Conservation (phyloP, 2,797 vertebrate species). For the Euthynnus affinis region DNA sequence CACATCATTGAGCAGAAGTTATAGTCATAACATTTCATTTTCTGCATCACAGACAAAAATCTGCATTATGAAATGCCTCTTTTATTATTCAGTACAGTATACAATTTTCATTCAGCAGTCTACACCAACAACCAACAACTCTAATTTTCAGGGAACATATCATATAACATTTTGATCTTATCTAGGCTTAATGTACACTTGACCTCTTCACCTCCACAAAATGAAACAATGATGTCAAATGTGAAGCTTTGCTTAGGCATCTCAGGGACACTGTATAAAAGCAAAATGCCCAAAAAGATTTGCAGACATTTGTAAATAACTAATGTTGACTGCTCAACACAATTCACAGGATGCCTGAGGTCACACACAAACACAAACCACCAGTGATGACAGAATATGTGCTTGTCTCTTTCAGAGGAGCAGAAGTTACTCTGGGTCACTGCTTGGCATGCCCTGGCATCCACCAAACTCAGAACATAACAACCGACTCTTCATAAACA, state of each 20-base stretch:
- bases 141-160: not conserved
- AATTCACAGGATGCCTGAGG: conserved; percentile 34
- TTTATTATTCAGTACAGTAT: not conserved
- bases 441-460: conserved; percentile 24
- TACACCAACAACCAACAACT: not conserved
- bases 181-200: not conserved
- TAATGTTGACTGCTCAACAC: conserved; percentile 24
- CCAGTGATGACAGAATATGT: conserved; percentile 29
- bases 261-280: conserved; percentile 6
- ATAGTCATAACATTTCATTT: not conserved
- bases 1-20: too few relatives aligned
- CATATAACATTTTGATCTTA: not conserved
- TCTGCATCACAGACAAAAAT: not conserved
- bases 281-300: not conserved
- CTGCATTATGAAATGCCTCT: not conserved
- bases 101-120: not conserved
- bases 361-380: conserved; percentile 4
- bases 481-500: not conserved
- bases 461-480: conserved; percentile 11
- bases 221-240: not conserved
- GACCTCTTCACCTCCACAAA: not conserved
- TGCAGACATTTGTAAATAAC: conserved; percentile 32
- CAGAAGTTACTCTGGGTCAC: conserved; percentile 31
- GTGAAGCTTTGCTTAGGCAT: not conserved
- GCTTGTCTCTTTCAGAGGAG: conserved; percentile 42